Base-by-base conservation (phyloP, 2,888 invertebrate genomes). In the Drosophila yooni region DNA sequence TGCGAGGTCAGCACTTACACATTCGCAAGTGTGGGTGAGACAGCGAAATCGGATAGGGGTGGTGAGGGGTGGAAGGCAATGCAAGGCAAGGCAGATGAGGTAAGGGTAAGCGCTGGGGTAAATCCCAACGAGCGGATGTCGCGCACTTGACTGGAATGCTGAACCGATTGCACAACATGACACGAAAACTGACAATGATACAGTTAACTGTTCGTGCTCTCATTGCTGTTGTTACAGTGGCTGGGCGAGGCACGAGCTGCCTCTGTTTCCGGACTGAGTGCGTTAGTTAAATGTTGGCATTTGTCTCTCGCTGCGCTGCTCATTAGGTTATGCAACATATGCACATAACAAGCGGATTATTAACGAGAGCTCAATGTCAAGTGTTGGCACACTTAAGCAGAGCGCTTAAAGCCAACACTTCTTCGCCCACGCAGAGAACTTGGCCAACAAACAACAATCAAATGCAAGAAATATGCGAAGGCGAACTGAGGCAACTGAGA, bases 251-350 rank as follows among this genome's bases (percentile, higher is more conserved):
- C 80, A 71, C 76, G 69, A 69, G 69, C 60, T 66, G 69, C 53
- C 61, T 70, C 40, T 70, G 53, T 61, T 76, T 87, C 88, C 89
- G 82, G 58, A 57, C 60, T 15, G 58, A 70, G 58, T 63, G 53
- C 71, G 61, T 66, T 66, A 67, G 61, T 65, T 79, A 81, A 87
- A 70, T 59, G 84, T 63, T 68, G 74, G 61, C 84, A 79, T 87
- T 89, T 68, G 70, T 71, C 73, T 64, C 59, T 50, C 53, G 29
- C 15, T 27, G 40, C 57, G 65, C 56, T 68, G 76, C 83, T 82
- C 82, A 88, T 84, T 89, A 89, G 61, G 81, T 84, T 84, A 88
- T 86, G 89, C 87, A 86, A 83, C 59, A 71, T 67, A 59, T 65
- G 51, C 58, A 63, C 60, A 66, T 58, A 69, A 66, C 60, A 75